These are phyloP conservation scores for Hanleya hanleyi DNA, from an alignment of 2,888 invertebrate genomes.

Conservation along the genomic window DNA sequence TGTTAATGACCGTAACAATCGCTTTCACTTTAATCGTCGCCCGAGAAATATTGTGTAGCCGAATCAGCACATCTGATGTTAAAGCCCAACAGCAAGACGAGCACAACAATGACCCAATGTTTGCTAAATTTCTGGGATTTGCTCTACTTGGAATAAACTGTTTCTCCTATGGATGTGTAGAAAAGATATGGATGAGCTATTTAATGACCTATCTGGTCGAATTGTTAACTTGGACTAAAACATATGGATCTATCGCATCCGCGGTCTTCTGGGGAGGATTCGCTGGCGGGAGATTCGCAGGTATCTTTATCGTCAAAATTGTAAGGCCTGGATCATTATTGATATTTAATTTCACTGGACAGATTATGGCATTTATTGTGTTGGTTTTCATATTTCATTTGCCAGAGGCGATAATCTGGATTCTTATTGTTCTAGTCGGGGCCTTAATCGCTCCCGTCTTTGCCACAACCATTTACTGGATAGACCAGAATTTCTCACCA, in stretches of 20 bases:
- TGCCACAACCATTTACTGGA: conserved; percentile 46
- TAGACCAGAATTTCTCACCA: conserved; percentile 41
- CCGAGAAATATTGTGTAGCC: too few relatives aligned
- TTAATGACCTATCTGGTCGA: conserved; percentile 20
- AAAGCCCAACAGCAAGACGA: too few relatives aligned
- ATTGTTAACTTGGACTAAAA: conserved; percentile 23
- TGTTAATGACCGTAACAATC: background rate
- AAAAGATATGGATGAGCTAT: background rate
- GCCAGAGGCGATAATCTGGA: conserved; percentile 32
- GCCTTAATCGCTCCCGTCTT: conserved; percentile 45
- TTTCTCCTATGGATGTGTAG: background rate
- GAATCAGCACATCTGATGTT: too few relatives aligned
- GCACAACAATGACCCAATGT: too few relatives aligned
- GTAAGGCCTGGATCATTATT: conserved; percentile 13
- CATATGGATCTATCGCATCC: conserved; percentile 6
- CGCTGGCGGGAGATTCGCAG: conserved; percentile 23
- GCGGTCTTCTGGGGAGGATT: conserved; percentile 26
- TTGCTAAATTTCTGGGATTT: background rate
- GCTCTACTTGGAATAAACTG: background rate
- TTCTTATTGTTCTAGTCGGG: conserved; percentile 36
- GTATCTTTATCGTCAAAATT: conserved; percentile 29
- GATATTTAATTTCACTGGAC: conserved; percentile 16
- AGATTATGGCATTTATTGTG: conserved; percentile 13
- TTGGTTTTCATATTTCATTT: conserved; percentile 21
- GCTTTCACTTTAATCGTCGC: too few relatives aligned